These are phyloP conservation scores for Maniola jurtina DNA, from an alignment of 1,140 invertebrate genomes.

Conservation along the genomic window DNA sequence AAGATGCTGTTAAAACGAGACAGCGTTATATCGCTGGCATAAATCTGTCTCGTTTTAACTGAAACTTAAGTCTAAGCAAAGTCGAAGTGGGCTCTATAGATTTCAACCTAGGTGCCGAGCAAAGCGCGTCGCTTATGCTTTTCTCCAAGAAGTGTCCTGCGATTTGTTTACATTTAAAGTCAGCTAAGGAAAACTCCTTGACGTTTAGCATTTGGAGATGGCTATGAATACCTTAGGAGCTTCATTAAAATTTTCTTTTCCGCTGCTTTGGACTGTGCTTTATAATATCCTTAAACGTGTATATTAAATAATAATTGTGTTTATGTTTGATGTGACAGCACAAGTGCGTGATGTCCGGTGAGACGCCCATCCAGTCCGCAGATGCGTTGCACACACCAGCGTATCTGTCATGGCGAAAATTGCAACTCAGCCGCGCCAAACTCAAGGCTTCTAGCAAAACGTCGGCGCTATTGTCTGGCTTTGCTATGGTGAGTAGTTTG, in stretches of 20 bases:
- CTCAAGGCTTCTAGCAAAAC: slow-evolving; percentile 98
- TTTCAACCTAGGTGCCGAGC: too few species aligned
- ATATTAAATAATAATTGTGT: background rate
- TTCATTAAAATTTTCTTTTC: background rate
- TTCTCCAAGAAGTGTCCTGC: too few species aligned
- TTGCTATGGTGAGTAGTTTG: slow-evolving; percentile 91
- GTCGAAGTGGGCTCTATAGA: too few species aligned
- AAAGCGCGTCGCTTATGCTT: too few species aligned
- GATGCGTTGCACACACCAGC: slow-evolving; percentile 86
- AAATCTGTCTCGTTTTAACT: too few species aligned
- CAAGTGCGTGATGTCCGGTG: slow-evolving; percentile 69
- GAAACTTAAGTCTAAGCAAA: too few species aligned
- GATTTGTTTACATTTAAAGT: too few species aligned
- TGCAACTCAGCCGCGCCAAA: slow-evolving; percentile 95
- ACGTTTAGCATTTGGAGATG: too few species aligned
- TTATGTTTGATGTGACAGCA: slow-evolving; percentile 40
- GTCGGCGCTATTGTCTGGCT: slow-evolving; percentile 96
- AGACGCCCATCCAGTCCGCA: slow-evolving; percentile 62
- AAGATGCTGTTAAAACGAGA: too few species aligned
- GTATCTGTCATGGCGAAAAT: slow-evolving; percentile 93
- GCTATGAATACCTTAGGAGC: background rate
- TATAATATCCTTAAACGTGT: background rate
- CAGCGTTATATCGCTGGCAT: too few species aligned
- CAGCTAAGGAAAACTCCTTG: too few species aligned
- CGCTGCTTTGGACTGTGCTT: background rate